Conservation (phyloP, 2,113 vertebrate genomes). For the Larimichthys polyactis region DNA sequence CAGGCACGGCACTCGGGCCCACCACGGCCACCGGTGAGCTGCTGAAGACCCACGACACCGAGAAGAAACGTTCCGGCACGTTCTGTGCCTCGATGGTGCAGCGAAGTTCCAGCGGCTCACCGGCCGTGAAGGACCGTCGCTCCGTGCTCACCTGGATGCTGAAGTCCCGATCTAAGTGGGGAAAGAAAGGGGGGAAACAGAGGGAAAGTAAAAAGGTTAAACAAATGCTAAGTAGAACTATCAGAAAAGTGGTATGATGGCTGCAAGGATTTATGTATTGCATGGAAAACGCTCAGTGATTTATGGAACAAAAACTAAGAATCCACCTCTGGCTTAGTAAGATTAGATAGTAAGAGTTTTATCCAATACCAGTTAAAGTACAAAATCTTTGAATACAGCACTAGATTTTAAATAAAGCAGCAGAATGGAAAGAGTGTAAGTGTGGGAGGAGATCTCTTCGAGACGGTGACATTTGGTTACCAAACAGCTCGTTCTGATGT, state of each 20-base stretch:
- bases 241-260: background rate
- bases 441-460: slow-evolving; percentile 1
- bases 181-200: background rate
- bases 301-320: slow-evolving; percentile 3
- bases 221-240: background rate
- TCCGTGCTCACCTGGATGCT: slow-evolving; percentile 94
- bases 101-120: slow-evolving; percentile 93
- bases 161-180: slow-evolving; percentile 92
- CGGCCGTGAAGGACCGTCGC: slow-evolving; percentile 92
- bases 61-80: slow-evolving; percentile 94
- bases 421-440: background rate
- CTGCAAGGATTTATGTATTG: background rate
- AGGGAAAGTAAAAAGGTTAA: background rate
- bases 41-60: slow-evolving; percentile 99
- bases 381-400: background rate
- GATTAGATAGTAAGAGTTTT: background rate
- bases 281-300: background rate
- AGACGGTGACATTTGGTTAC: slow-evolving; percentile 9
- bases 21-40: slow-evolving; percentile 96
- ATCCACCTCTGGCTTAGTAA: background rate
- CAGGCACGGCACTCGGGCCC: slow-evolving; percentile 92
- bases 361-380: slow-evolving; percentile 8
- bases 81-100: slow-evolving; percentile 97
- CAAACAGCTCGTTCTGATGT: slow-evolving; percentile 26
- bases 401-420: slow-evolving; percentile 28